Evolutionary conservation across 2,888 invertebrate genomes (phyloP), one percentile per base, ranked within the genome.

Genomic region (Apotomis turbidana): DNA sequence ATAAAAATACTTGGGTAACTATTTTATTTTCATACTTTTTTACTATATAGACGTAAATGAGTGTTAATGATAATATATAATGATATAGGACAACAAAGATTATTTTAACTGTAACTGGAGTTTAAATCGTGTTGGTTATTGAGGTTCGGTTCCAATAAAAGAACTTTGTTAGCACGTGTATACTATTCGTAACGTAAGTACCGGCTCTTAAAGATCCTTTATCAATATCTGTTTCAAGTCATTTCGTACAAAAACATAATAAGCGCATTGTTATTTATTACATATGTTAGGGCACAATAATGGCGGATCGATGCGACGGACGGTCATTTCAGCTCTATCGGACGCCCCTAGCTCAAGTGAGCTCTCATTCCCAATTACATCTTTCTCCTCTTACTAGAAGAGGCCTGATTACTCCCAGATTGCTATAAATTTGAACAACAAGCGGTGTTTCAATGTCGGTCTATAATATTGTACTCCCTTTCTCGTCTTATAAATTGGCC

Each of bases 381-480:
- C 87, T 90, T 87, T 90, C 87, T 80, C 87, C 85, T 85, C 81
- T 86, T 85, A 87, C 87, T 84, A 80, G 87, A 87, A 87, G 85
- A 89, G 87, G 87, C 87, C 80, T 89, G 90, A 92, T 93, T 91
- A 88, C 89, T 80, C 83, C 81, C 79, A 89, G 88, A 92, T 92
- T 91, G 87, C 93, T 91, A 91, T 92, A 91, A 91, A 91, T 91
- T 90, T 89, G 83, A 90, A 90, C 88, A 83, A 90, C 87, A 85
- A 90, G 87, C 85, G 86, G 86, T 86, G 87, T 85, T 88, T 84
- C 88, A 85, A 90, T 86, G 85, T 88, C 83, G 81, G 86, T 89
- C 88, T 91, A 90, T 91, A 90, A 90, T 90, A 89, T 88, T 87
- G 88, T 90, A 86, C 88, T 90, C 88, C 92, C 92, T 92, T 93